A percentile compares a stretch with the other conserved stretches of the same genome.
Conservation (phyloP, 2,888 invertebrate genomes). For the Parelbella ahira region DNA sequence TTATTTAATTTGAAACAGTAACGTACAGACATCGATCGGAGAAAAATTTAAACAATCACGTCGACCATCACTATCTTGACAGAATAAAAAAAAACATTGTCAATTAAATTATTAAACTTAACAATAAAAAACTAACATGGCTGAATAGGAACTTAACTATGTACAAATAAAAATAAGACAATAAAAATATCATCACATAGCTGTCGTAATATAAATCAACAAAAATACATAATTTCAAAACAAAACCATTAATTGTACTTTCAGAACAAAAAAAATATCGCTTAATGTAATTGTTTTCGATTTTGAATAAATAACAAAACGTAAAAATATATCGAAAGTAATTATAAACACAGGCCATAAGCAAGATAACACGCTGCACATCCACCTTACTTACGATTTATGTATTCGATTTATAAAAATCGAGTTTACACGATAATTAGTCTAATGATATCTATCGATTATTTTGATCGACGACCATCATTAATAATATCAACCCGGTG, state of each 20-base stretch:
- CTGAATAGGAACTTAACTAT: conserved; percentile 9
- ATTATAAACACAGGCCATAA: too few species aligned
- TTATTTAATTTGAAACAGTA: conserved; percentile 15
- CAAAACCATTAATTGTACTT: conserved; percentile 36
- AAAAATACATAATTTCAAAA: conserved; percentile 28
- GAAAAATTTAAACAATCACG: conserved; percentile 1
- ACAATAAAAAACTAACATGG: conserved; percentile 13
- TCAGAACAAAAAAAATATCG: conserved; percentile 27
- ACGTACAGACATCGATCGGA: conserved; percentile 6
- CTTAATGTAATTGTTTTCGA: too few species aligned
- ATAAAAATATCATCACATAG: conserved; percentile 35
- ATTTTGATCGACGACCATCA: too few species aligned
- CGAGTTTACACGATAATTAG: too few species aligned
- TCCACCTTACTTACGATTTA: too few species aligned
- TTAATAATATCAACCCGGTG: too few species aligned
- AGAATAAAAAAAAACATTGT: conserved; percentile 4
- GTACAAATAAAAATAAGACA: conserved; percentile 10
- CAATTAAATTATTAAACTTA: conserved; percentile 6
- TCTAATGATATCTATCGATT: too few species aligned
- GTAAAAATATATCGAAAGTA: too few species aligned
- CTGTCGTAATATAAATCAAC: conserved; percentile 33
- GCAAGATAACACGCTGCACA: too few species aligned
- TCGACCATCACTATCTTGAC: conserved; percentile 7
- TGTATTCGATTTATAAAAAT: too few species aligned
- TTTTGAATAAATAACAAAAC: background rate